phyloP scores from a whole-genome alignment of 2,888 invertebrate genomes.

The Eupithecia subumbrata region DNA sequence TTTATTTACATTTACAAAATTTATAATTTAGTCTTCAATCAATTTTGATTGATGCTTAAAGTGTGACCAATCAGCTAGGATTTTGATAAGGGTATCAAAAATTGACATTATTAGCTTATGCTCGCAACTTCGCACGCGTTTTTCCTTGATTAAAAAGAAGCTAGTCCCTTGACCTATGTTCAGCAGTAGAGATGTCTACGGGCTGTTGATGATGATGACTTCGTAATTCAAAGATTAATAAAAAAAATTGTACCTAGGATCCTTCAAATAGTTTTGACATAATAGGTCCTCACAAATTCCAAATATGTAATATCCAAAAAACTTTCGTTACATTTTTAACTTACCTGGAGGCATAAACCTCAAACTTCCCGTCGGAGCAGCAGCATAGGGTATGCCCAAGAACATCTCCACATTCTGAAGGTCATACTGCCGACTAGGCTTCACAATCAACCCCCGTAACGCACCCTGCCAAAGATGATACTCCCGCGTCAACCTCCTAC shows the following conservation, averaged over 20 bases:
- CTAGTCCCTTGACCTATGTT: neutral
- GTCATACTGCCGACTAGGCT: constrained; percentile 85
- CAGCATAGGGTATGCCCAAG: constrained; percentile 92
- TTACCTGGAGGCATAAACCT: constrained; percentile 93
- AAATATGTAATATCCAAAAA: neutral
- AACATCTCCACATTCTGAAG: constrained; percentile 89
- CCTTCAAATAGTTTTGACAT: neutral
- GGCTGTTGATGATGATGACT: neutral
- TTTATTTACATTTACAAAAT: constrained; percentile 7
- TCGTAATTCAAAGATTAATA: neutral
- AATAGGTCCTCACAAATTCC: neutral
- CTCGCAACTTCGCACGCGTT: neutral
- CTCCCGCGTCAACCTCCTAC: constrained; percentile 81
- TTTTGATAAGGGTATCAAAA: neutral
- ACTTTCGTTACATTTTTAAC: neutral
- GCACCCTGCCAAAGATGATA: constrained; percentile 87
- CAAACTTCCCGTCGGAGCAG: constrained; percentile 88
- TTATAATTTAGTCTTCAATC: constrained; percentile 9
- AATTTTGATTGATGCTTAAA: neutral
- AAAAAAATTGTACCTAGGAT: too few relatives aligned
- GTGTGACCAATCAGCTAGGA: too few relatives aligned
- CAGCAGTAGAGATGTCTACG: neutral
- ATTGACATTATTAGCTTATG: neutral
- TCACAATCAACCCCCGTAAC: constrained; percentile 87
- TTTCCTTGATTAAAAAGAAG: neutral